Percentiles rank a stretch among this genome's conserved stretches.
Evolutionary conservation across 2,888 invertebrate species (phyloP).

Genomic region (Spilosoma lubricipeda): DNA sequence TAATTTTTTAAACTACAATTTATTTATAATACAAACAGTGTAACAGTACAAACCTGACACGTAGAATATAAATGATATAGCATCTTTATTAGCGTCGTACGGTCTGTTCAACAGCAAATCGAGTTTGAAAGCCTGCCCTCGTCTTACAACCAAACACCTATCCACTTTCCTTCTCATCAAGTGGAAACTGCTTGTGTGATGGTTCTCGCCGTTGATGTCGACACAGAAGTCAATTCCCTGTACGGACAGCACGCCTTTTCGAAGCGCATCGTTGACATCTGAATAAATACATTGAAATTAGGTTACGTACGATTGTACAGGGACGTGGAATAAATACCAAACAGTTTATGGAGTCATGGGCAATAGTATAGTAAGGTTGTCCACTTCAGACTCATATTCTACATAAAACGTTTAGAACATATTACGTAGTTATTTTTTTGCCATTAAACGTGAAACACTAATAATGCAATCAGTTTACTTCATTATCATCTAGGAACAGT

Average conservation of each 20-base stretch:
- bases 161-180: slow-evolving; percentile 87
- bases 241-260: slow-evolving; percentile 88
- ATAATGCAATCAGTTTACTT: background rate
- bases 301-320: slow-evolving; percentile 22
- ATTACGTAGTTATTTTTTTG: background rate
- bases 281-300: slow-evolving; percentile 53
- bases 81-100: slow-evolving; percentile 91
- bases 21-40: background rate
- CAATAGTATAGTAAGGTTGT: background rate
- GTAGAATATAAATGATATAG: slow-evolving; percentile 93
- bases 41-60: slow-evolving; percentile 86
- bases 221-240: slow-evolving; percentile 91
- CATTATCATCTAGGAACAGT: background rate
- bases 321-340: slow-evolving; percentile 16
- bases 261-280: slow-evolving; percentile 82
- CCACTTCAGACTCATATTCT: background rate
- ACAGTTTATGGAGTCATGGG: background rate
- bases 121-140: slow-evolving; percentile 93
- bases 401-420: background rate
- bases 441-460: background rate
- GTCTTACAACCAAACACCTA: slow-evolving; percentile 91
- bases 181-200: slow-evolving; percentile 93
- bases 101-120: slow-evolving; percentile 91
- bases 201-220: slow-evolving; percentile 90
- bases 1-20: too few relatives aligned